Base-by-base conservation (phyloP, 2,888 invertebrate species). In the Drosophila austrosaltans region DNA sequence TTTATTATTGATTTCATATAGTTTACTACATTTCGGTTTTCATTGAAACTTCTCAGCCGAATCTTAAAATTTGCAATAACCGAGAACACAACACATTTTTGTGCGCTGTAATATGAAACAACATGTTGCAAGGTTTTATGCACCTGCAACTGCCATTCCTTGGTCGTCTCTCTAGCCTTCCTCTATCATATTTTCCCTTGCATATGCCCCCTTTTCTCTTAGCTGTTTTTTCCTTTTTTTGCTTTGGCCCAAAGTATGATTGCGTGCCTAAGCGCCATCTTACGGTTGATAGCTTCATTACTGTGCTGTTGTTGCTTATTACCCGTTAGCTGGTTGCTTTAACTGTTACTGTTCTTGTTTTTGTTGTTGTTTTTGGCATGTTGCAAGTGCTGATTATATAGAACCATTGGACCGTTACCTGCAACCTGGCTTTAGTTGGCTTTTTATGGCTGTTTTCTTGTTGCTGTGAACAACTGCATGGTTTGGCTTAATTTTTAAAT, bases 251-350 rank as follows among this genome's bases (percentile, higher is more conserved):
- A 82, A 86, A 84, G 84, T 84, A 82, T 84, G 84, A 87, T 84
- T 84, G 84, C 84, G 84, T 84, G 84, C 87, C 82, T 84, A 84
- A 84, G 84, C 87, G 82, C 85, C 84, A 79, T 84, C 87, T 87
- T 84, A 84, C 77, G 84, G 77, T 84, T 84, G 84, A 87, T 84
- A 87, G 84, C 84, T 84, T 87, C 84, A 84, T 84, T 84, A 84
- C 77, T 76, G 82, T 78, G 72, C 85, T 72, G 87, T 83, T 80
- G 80, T 76, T 80, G 80, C 78, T 80, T 80, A 80, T 80, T 80
- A 80, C 80, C 75, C 77, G 72, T 72, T 72, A 66, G 74, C 39
- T 77, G 66, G 76, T 72, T 71, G 75, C 63, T 63, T 66, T 69
- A 69, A 57, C 60, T 67, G 65, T 64, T 39, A 48, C 48, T 63